Evolutionary conservation across 53 echinoderm and acorn worm genomes (phyloP).

Genomic region (Hippasteria phrygiana): DNA sequence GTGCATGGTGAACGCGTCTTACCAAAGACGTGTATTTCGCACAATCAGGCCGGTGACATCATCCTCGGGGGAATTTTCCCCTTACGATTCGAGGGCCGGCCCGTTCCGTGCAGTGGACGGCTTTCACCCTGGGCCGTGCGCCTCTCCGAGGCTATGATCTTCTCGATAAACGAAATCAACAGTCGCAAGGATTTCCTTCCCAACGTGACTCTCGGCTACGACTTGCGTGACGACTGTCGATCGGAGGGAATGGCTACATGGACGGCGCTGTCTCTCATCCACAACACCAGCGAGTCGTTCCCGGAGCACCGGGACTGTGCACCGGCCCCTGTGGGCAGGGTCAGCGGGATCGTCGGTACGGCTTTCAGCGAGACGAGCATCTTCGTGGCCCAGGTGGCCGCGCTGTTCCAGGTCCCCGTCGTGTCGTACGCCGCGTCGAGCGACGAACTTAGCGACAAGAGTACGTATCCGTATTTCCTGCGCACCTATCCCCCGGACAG

Average conservation of each 20-base stretch:
- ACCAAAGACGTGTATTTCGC: conserved; percentile 27
- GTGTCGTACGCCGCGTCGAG: conserved; percentile 63
- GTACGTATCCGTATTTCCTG: conserved; percentile 43
- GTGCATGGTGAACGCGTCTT: neutral
- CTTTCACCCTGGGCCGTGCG: conserved; percentile 46
- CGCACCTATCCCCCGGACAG: conserved; percentile 62
- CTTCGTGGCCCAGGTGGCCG: conserved; percentile 33
- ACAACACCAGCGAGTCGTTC: conserved; percentile 15
- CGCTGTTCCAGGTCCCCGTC: conserved; percentile 43
- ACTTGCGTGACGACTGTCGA: conserved; percentile 56
- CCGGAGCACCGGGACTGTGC: conserved; percentile 18
- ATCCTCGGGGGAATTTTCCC: conserved; percentile 48
- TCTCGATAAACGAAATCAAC: conserved; percentile 56
- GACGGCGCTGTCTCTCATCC: conserved; percentile 38
- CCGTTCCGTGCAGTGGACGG: neutral
- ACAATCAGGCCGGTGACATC: conserved; percentile 33
- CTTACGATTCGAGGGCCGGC: conserved; percentile 17
- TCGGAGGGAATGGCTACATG: conserved; percentile 43
- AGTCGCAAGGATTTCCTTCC: conserved; percentile 61
- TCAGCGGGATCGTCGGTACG: conserved; percentile 54
- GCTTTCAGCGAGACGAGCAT: conserved; percentile 53
- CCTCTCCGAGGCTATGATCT: conserved; percentile 52
- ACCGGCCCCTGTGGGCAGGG: neutral
- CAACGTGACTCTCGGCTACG: conserved; percentile 68
- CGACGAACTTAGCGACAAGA: conserved; percentile 68